These are phyloP conservation scores for Scytalopus superciliaris DNA, from an alignment of 2,113 vertebrate genomes.

Conservation along the genomic window DNA sequence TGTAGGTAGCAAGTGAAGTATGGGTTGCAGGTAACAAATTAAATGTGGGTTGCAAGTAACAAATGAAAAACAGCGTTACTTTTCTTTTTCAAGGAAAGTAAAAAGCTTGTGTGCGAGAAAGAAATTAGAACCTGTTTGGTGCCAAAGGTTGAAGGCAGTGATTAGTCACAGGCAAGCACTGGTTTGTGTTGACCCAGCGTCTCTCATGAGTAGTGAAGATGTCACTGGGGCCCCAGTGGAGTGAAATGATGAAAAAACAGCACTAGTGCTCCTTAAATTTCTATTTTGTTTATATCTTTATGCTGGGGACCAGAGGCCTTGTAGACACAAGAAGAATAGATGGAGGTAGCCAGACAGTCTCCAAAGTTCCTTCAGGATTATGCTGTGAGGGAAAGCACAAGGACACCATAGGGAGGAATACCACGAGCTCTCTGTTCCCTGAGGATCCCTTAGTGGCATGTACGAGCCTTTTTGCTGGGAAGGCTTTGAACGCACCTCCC, in stretches of 20 bases:
- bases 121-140: background rate
- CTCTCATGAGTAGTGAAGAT: background rate
- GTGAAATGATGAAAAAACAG: background rate
- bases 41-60: accelerated
- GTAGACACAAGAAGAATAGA: background rate
- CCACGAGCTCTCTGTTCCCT: background rate
- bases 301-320: background rate
- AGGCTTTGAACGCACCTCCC: background rate
- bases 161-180: background rate
- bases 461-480: background rate
- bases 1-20: background rate
- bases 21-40: accelerated
- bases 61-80: background rate
- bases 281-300: background rate
- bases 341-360: background rate
- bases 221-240: background rate
- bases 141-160: background rate
- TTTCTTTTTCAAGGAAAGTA: background rate
- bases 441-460: background rate
- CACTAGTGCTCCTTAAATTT: background rate
- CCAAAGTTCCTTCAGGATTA: background rate
- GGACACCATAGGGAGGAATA: background rate
- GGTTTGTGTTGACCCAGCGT: accelerated
- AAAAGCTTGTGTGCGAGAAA: background rate
- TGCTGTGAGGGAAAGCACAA: background rate